Percentiles rank a stretch among this genome's conserved stretches.
These are phyloP conservation scores for Vireo altiloquus DNA, from an alignment of 2,113 vertebrate species.

Conservation along the genomic window DNA sequence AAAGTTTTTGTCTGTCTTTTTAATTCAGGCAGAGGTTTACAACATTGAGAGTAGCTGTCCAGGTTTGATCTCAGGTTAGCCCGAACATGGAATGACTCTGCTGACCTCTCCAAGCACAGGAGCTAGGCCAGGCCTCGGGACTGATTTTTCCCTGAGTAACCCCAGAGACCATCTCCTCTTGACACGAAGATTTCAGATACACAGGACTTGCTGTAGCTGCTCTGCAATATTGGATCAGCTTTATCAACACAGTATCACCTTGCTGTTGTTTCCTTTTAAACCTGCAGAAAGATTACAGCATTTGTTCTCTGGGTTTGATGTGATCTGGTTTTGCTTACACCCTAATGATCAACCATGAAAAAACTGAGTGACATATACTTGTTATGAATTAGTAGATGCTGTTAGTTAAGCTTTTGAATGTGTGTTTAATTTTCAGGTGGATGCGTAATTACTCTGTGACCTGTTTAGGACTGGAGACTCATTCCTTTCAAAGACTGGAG, in stretches of 20 bases:
- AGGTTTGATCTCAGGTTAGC: background rate
- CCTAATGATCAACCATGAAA: background rate
- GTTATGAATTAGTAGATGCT: conserved; percentile 6
- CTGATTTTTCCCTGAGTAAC: background rate
- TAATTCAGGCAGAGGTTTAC: background rate
- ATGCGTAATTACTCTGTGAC: conserved; percentile 38
- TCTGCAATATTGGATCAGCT: background rate
- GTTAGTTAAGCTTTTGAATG: conserved; percentile 35
- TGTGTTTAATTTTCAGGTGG: conserved; percentile 52
- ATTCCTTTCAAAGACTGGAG: background rate
- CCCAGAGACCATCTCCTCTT: background rate
- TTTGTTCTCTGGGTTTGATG: background rate
- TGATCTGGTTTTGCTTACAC: background rate
- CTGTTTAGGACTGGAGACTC: conserved; percentile 44
- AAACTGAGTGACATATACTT: background rate
- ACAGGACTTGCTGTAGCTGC: background rate
- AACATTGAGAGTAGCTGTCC: accelerated
- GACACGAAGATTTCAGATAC: background rate
- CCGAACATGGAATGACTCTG: background rate
- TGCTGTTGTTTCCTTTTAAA: background rate
- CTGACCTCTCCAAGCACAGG: background rate
- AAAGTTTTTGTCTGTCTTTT: background rate
- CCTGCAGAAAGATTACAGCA: background rate
- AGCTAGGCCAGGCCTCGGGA: background rate
- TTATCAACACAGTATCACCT: background rate